Evolutionary conservation across 2,888 invertebrate genomes (phyloP).

Genomic region (Tupiocoris notatus): DNA sequence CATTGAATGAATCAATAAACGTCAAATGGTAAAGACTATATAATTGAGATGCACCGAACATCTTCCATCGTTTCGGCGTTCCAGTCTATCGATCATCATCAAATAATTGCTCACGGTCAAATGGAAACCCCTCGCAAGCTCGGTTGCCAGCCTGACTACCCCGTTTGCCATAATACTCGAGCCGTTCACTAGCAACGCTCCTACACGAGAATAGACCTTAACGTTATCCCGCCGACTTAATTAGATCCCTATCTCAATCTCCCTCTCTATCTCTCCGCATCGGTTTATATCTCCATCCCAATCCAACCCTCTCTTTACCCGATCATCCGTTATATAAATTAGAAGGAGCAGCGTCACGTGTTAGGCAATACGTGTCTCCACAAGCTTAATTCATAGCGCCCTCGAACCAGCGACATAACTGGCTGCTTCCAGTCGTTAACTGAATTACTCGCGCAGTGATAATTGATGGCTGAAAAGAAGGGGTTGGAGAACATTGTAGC

Average conservation of each 20-base stretch:
- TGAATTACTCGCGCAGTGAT: conserved; percentile 36
- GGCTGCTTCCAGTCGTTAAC: conserved; percentile 28
- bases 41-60: too few species aligned
- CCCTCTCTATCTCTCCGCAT: too few species aligned
- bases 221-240: conserved; percentile 9
- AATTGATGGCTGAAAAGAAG: conserved; percentile 12
- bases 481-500: neutral
- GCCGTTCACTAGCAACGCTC: neutral
- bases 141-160: neutral
- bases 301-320: neutral
- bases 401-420: conserved; percentile 5
- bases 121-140: neutral
- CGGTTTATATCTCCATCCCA: neutral
- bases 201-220: neutral
- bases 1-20: too few species aligned
- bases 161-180: neutral
- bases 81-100: neutral
- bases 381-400: neutral
- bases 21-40: too few species aligned
- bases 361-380: neutral
- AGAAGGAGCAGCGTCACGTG: conserved; percentile 20
- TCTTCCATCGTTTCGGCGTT: too few species aligned
- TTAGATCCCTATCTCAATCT: conserved; percentile 3
- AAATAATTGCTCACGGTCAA: neutral
- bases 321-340: conserved; percentile 34